Base-by-base conservation (phyloP, 2,888 invertebrate genomes). In the Bombyx huttoni region DNA sequence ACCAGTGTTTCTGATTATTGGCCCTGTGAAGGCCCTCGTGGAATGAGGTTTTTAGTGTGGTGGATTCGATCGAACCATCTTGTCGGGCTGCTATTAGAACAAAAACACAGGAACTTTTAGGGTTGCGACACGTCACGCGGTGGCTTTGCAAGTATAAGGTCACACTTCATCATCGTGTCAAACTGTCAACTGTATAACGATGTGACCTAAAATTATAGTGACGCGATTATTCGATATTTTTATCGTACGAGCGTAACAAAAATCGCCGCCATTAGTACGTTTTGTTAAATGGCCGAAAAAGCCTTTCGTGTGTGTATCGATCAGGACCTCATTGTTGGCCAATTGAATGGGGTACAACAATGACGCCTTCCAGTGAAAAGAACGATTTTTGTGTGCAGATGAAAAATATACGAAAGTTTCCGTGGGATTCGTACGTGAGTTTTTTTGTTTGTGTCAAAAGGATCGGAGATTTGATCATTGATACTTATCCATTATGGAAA, bases 251-350 rank as follows among this genome's bases (percentile, higher is more conserved):
- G 8, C 40, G 40, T 40, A 33, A 51, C 49, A 53, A 34, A 53
- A 53, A 53, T 53, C 51, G 53, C 40, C 51, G 49, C 53, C 51
- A 53, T 53, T 53, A 53, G 53, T 47, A 3, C 50, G 52, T 51
- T 48, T 49, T 50, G 51, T 48, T 49, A 53, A 51, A 53, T 53
- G 53, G 51, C 47, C 49, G 48, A 51, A 51, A 51, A 53, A 53
- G 34, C 51, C 51, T 47, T 52, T 50, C 50, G 47, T 34, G 47
- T 48, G 50, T 52, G 55, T 55, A 55, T 57, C 51, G 53, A 58
- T 59, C 56, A 56, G 51, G 54, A 52, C 56, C 56, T 55, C 56
- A 59, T 59, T 62, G 61, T 61, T 60, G 58, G 52, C 53, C 55
- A 58, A 56, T 56, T 57, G 55, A 55, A 62, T 57, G 53, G 59